Percentiles rank a stretch among this genome's conserved stretches.
Conservation (phyloP, 23 tunicate genomes). For the Trididemnum clinides region DNA sequence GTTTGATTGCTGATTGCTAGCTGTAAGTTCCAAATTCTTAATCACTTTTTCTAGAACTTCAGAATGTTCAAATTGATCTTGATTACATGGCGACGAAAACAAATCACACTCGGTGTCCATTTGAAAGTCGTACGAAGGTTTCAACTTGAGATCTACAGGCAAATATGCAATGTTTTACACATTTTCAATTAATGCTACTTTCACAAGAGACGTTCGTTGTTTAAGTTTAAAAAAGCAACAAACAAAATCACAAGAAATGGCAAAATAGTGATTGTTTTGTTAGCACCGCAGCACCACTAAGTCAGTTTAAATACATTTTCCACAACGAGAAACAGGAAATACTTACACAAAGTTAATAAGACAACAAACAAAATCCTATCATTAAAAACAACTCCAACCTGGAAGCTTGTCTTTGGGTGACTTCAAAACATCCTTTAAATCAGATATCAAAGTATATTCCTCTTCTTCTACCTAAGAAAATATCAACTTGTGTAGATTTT, state of each 20-base stretch:
- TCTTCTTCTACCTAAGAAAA: not conserved
- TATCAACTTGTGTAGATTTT: not conserved
- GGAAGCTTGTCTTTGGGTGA: not conserved
- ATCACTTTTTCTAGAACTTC: not conserved
- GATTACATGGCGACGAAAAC: constrained; percentile 1
- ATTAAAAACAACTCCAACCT: too few relatives aligned
- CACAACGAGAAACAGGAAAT: too few relatives aligned
- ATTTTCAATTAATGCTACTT: too few relatives aligned
- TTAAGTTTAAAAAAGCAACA: too few relatives aligned
- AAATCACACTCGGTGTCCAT: constrained; percentile 24
- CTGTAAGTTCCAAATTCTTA: not conserved
- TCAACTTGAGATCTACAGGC: not conserved
- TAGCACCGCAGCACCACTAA: too few relatives aligned
- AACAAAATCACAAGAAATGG: too few relatives aligned
- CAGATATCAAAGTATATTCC: not conserved
- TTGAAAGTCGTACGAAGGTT: not conserved
- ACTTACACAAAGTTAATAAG: too few relatives aligned
- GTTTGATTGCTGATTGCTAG: not conserved
- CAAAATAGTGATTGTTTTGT: too few relatives aligned
- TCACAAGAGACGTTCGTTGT: too few relatives aligned
- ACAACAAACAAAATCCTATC: too few relatives aligned
- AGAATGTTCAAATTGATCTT: not conserved
- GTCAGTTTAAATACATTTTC: too few relatives aligned
- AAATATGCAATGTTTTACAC: too few relatives aligned
- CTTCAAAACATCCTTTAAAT: constrained; percentile 11